Evolutionary conservation across 2,888 invertebrate genomes (phyloP).

Genomic region (Leptopilina drosophilae): DNA sequence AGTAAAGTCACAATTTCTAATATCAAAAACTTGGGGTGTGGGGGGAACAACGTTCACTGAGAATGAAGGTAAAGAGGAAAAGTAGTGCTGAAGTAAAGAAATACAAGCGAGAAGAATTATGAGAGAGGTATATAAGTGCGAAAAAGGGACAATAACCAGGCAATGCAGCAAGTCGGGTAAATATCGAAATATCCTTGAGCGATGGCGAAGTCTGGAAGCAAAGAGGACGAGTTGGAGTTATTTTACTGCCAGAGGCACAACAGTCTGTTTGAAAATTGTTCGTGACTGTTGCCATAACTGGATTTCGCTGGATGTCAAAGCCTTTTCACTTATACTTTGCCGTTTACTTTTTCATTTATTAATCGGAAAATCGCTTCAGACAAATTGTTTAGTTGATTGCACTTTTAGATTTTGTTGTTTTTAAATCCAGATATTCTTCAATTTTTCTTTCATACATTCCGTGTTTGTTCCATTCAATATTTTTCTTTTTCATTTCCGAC

Average conservation of each 20-base stretch:
- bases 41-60: neutral
- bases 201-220: conserved; percentile 8
- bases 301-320: conserved; percentile 26
- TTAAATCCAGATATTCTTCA: no score
- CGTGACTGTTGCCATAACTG: conserved; percentile 19
- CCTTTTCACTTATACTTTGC: neutral
- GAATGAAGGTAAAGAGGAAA: conserved; percentile 3
- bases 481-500: neutral
- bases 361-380: neutral
- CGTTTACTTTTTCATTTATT: neutral
- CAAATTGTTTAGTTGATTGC: no score
- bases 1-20: conserved; percentile 24
- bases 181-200: conserved; percentile 30
- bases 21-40: conserved; percentile 27
- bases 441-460: no score
- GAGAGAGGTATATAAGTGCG: conserved; percentile 17
- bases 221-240: conserved; percentile 5
- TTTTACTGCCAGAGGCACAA: conserved; percentile 30
- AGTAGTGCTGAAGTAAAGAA: neutral
- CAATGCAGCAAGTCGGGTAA: conserved; percentile 23
- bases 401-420: no score
- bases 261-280: conserved; percentile 26
- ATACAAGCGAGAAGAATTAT: conserved; percentile 32
- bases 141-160: conserved; percentile 36
- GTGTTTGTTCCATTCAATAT: no score